These are phyloP conservation scores for Mystacides longicornis DNA, from an alignment of 2,888 invertebrate genomes.

Conservation along the genomic window DNA sequence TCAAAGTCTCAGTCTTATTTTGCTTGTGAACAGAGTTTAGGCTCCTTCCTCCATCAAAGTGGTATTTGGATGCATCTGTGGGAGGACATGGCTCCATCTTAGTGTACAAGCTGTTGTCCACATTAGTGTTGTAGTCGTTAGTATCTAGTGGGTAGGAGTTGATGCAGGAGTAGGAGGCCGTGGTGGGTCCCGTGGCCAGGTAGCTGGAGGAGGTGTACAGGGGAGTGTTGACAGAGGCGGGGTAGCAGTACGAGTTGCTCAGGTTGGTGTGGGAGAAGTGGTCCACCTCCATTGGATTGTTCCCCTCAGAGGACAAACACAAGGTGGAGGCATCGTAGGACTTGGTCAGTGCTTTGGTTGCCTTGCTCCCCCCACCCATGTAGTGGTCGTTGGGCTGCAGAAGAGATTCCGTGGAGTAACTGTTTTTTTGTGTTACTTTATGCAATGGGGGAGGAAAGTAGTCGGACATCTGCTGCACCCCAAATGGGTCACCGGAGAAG, in stretches of 20 bases:
- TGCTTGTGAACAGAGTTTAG: slow-evolving; percentile 3
- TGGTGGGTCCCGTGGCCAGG: slow-evolving; percentile 12
- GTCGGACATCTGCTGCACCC: slow-evolving; percentile 12
- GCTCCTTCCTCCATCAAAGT: slow-evolving; percentile 6
- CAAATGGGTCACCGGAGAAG: slow-evolving; percentile 9
- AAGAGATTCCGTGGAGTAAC: slow-evolving; percentile 24
- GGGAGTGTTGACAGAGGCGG: slow-evolving; percentile 12
- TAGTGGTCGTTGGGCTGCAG: slow-evolving; percentile 20
- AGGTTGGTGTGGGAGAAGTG: slow-evolving; percentile 19
- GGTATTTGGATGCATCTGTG: slow-evolving; percentile 16
- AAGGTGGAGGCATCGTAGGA: slow-evolving; percentile 17
- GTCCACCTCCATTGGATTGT: slow-evolving; percentile 16
- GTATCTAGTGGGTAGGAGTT: slow-evolving; percentile 14
- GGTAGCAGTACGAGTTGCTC: slow-evolving; percentile 17
- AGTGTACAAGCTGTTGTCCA: slow-evolving; percentile 19
- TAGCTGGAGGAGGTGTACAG: slow-evolving; percentile 18
- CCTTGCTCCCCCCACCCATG: slow-evolving; percentile 14
- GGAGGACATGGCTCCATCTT: slow-evolving; percentile 6
- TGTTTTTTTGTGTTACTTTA: slow-evolving; percentile 14
- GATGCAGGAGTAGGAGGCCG: slow-evolving; percentile 13
- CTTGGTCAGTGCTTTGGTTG: slow-evolving; percentile 8
- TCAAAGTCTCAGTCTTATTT: slow-evolving; percentile 16
- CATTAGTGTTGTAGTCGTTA: slow-evolving; percentile 13
- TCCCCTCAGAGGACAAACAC: slow-evolving; percentile 10
- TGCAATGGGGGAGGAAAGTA: slow-evolving; percentile 5